Evolutionary conservation across 2,113 vertebrate species (phyloP), one percentile per base, ranked within the genome.

Genomic region (Mus pahari): DNA sequence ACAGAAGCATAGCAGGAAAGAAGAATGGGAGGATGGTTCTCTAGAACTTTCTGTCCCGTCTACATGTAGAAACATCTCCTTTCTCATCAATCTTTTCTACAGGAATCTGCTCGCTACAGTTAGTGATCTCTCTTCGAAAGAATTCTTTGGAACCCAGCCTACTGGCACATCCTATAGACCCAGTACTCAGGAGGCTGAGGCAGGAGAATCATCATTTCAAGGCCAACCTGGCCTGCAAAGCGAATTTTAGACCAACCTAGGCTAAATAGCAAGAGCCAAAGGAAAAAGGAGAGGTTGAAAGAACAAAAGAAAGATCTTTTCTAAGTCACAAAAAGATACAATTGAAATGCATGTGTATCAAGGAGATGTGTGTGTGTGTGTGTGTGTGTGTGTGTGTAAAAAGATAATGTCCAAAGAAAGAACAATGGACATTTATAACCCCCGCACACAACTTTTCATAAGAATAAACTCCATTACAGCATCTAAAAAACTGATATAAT

Each of bases 281-380:
- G 62, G 48, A 42, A 55, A 53, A 55, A 73, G 31, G 33, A 86
- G 42, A 48, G 9, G 45, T 36, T 50, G 7, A 70, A 87, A 50
- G 31, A 55, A 55, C 7, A 73, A 55, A 55, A 48, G 26, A 33
- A 17, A 88, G 5, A 42, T 86, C 9, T n/a, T 89, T 75, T 74
- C 6, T 64, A 90, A 93, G 3, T 73, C 39, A 88, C 64, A 90
- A 94, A 97, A 93, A 79, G 26, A 19, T 55, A 55, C 16, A 71
- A 75, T 33, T 86, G n/a, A 84, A 89, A 91, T 11, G 36, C 31
- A 68, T 68, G 19, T 84, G 39, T 64, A 62, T 45, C 14, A 31
- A 60, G 39, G 42, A 66, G 28, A 48, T 31, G 48, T 68, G 58
- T 86, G 8, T 64, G 45, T 64, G 12, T 20, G 1, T 62, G 17